These are phyloP conservation scores for Philhelius pedissequus DNA, from an alignment of 2,888 invertebrate species.

Conservation along the genomic window DNA sequence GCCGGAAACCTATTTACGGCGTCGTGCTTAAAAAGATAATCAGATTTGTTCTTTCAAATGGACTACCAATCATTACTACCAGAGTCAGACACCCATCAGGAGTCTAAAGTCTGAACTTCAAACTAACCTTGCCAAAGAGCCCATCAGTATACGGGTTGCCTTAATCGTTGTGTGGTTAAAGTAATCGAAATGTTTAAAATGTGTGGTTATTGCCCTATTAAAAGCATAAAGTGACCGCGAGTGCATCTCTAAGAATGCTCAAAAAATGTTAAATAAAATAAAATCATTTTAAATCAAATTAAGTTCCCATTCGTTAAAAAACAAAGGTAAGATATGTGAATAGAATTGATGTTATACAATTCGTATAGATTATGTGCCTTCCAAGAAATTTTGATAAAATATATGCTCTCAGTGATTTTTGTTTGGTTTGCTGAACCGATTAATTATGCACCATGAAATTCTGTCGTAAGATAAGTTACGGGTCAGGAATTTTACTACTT, in stretches of 20 bases:
- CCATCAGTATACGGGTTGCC: neutral
- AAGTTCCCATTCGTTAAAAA: constrained; percentile 25
- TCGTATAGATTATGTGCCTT: neutral
- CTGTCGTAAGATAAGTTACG: no score
- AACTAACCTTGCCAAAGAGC: constrained; percentile 25
- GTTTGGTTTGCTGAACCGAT: no score
- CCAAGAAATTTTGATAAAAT: no score
- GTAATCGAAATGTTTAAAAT: neutral
- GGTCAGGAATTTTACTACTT: no score
- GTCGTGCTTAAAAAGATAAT: neutral
- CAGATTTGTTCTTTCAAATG: neutral
- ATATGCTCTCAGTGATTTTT: no score
- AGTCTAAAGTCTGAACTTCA: neutral
- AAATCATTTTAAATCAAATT: constrained; percentile 44
- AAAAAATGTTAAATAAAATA: constrained; percentile 38
- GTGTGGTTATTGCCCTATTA: neutral
- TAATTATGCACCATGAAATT: no score
- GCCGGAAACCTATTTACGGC: neutral
- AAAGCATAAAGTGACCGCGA: constrained; percentile 3
- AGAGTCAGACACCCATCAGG: neutral
- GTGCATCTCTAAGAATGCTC: constrained; percentile 21
- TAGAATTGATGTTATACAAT: neutral
- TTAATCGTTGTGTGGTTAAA: neutral
- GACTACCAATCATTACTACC: neutral
- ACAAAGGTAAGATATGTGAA: constrained; percentile 29